A percentile compares a stretch with the other conserved stretches of the same genome.
These are phyloP conservation scores for Gordius sp. DNA, from an alignment of 2,888 invertebrate species.

Conservation along the genomic window DNA sequence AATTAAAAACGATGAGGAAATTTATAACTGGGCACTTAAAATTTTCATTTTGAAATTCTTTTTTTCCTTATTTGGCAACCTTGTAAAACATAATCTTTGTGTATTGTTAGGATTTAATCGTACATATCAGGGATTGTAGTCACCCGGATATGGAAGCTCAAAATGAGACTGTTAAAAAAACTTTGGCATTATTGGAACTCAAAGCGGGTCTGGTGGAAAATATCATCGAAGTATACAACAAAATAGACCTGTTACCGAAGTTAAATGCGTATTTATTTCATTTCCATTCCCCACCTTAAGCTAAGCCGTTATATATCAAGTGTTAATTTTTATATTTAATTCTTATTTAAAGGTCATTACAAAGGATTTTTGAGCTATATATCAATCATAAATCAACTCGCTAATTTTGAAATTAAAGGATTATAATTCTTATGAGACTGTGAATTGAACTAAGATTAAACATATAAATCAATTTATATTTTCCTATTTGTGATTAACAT, in stretches of 20 bases:
- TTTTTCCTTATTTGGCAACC: background rate
- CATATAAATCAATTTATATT: no score
- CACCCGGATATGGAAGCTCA: constrained; percentile 45
- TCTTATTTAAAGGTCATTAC: background rate
- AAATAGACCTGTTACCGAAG: constrained; percentile 36
- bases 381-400: background rate
- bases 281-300: no score
- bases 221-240: constrained; percentile 47
- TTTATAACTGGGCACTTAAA: background rate
- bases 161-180: constrained; percentile 40
- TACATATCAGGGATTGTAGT: constrained; percentile 51
- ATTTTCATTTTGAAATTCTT: background rate
- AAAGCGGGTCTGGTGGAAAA: constrained; percentile 30
- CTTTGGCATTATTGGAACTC: constrained; percentile 36
- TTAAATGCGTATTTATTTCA: background rate
- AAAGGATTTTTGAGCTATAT: background rate
- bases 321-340: no score
- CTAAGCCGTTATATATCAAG: no score
- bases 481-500: no score
- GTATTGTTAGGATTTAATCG: constrained; percentile 40
- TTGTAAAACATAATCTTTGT: background rate
- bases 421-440: no score
- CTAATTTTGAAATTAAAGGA: no score
- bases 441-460: no score
- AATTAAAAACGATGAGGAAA: no score